Percentiles rank a stretch among this genome's conserved stretches.
These are phyloP conservation scores for Melanotaenia pygmaea DNA, from an alignment of 2,797 vertebrate genomes.

Conservation along the genomic window DNA sequence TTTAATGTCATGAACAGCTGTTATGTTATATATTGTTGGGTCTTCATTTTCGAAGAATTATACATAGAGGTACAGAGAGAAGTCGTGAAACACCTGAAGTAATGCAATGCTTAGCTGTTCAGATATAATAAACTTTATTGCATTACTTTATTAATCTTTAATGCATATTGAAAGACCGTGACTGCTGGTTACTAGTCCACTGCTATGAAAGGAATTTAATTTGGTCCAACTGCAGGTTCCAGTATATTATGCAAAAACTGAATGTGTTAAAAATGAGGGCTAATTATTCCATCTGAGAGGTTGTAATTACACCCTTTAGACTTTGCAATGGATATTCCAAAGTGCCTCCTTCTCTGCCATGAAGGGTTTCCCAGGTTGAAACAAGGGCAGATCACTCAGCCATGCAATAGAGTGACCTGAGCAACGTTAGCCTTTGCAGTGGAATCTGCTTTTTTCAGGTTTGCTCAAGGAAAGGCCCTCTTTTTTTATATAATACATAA, in stretches of 20 bases:
- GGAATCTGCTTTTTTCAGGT: constrained; percentile 46
- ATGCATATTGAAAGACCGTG: constrained; percentile 52
- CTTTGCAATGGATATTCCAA: constrained; percentile 67
- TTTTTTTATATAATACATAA: constrained; percentile 26
- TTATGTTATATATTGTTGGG: neutral
- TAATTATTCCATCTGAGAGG: constrained; percentile 79
- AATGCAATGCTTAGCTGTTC: constrained; percentile 1
- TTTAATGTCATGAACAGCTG: constrained; percentile 21
- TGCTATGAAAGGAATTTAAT: constrained; percentile 70
- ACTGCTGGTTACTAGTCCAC: constrained; percentile 51
- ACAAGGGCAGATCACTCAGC: constrained; percentile 49
- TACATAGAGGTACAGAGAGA: neutral
- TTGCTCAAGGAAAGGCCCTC: constrained; percentile 35
- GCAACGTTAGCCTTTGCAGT: constrained; percentile 45
- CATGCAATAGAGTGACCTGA: constrained; percentile 48
- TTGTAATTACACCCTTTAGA: constrained; percentile 78
- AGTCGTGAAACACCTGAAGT: neutral
- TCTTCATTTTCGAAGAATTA: constrained; percentile 4
- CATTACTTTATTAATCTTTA: constrained; percentile 49
- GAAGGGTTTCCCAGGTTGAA: constrained; percentile 63
- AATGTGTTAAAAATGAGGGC: constrained; percentile 69
- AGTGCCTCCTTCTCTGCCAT: constrained; percentile 57
- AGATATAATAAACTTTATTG: constrained; percentile 30
- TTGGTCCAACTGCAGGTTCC: constrained; percentile 71
- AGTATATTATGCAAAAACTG: constrained; percentile 68